Percentiles rank a stretch among this genome's conserved stretches.
phyloP scores from a whole-genome alignment of 2,113 vertebrate genomes.

The Rhea pennata region DNA sequence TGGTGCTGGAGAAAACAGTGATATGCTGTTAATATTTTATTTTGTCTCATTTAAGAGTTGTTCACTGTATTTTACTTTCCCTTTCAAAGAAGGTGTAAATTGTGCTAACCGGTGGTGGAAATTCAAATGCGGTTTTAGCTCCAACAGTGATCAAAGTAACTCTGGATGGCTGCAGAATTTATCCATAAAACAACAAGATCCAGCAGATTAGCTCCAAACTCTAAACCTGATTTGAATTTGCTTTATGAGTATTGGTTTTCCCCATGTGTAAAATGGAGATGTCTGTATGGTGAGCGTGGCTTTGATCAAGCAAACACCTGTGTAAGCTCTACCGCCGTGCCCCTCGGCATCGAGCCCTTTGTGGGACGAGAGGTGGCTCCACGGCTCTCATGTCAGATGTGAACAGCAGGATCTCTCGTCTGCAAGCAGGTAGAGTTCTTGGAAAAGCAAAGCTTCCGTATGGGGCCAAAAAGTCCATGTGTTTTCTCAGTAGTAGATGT shows the following conservation, averaged over 20 bases:
- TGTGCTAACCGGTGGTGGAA: not conserved
- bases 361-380: not conserved
- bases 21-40: not conserved
- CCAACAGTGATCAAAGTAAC: not conserved
- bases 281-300: not conserved
- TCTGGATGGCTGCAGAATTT: not conserved
- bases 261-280: not conserved
- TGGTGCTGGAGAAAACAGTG: not conserved
- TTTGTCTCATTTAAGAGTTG: not conserved
- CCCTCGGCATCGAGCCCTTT: not conserved
- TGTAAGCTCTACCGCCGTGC: not conserved
- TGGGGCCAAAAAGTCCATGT: not conserved
- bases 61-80: not conserved
- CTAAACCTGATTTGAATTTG: slow-evolving; percentile 41
- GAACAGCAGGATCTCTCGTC: slow-evolving; percentile 42
- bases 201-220: not conserved
- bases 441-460: not conserved
- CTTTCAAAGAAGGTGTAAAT: not conserved
- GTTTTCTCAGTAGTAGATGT: not conserved
- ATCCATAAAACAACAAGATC: not conserved
- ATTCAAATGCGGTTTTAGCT: not conserved
- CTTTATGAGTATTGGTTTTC: not conserved
- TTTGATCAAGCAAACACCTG: slow-evolving; percentile 39
- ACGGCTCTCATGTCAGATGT: not conserved
- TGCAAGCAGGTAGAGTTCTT: slow-evolving; percentile 24